Conservation (phyloP, 2,113 vertebrate genomes). For the Hyperopisus bebe region DNA sequence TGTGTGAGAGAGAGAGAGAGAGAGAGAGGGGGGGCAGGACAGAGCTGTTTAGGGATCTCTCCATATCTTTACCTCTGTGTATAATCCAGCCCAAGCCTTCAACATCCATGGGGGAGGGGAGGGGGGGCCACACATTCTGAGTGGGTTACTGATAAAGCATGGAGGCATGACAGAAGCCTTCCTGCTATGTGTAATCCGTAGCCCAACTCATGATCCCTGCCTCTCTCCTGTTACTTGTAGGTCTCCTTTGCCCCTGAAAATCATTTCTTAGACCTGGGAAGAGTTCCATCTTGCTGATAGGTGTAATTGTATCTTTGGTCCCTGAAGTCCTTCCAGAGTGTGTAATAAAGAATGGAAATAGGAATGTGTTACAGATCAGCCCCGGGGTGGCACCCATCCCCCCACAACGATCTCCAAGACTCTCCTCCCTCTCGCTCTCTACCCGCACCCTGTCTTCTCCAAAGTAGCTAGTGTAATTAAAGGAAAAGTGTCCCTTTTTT, state of each 20-base stretch:
- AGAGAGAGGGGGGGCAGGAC: slow-evolving; percentile 9
- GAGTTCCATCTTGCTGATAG: not conserved
- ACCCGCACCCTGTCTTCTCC: not conserved
- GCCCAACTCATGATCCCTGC: not conserved
- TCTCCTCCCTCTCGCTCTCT: not conserved
- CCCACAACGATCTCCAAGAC: not conserved
- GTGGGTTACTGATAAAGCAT: not conserved
- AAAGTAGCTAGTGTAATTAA: slow-evolving; percentile 12
- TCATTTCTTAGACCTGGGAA: not conserved
- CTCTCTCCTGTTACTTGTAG: not conserved
- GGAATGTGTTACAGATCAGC: not conserved
- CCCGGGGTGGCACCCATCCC: not conserved
- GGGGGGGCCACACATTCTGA: not conserved
- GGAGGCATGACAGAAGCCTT: not conserved
- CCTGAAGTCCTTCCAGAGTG: not conserved
- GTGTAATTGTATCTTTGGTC: not conserved
- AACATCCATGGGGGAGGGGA: slow-evolving; percentile 18
- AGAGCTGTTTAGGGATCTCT: slow-evolving; percentile 25
- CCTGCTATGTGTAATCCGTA: not conserved
- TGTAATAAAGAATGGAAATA: not conserved
- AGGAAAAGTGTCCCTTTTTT: not conserved
- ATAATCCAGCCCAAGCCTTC: slow-evolving; percentile 30
- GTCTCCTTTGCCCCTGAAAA: not conserved
- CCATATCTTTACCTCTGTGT: slow-evolving; percentile 32
- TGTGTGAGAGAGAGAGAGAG: not conserved